Percentiles rank a stretch among this genome's conserved stretches.
Evolutionary conservation across 2,113 vertebrate species (phyloP).

Genomic region (Scophthalmus maximus): DNA sequence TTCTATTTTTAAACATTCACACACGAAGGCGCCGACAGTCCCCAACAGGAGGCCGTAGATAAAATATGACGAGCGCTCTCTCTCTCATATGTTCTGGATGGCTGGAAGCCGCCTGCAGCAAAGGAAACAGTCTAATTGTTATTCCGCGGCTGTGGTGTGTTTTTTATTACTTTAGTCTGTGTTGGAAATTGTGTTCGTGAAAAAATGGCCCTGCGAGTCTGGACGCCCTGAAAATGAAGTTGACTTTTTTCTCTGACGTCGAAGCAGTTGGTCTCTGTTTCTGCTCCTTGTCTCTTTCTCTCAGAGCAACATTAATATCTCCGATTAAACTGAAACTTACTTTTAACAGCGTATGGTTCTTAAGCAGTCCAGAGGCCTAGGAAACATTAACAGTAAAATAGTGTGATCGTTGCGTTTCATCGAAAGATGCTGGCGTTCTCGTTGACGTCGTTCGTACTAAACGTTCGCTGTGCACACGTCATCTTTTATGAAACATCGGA

Average conservation of each 20-base stretch:
- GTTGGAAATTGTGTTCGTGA: constrained; percentile 9
- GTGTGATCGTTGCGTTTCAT: too few species aligned
- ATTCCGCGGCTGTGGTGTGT: constrained; percentile 1
- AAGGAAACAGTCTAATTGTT: neutral
- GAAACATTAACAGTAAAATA: too few species aligned
- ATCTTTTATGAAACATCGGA: too few species aligned
- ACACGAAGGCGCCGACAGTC: neutral
- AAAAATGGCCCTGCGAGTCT: neutral
- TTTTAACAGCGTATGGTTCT: neutral
- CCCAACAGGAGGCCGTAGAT: constrained; percentile 13
- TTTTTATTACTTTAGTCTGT: constrained; percentile 14
- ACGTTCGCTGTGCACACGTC: too few species aligned
- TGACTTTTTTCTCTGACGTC: neutral
- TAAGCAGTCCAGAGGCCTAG: neutral
- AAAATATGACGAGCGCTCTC: neutral
- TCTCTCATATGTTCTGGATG: constrained; percentile 27
- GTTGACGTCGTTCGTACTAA: too few species aligned
- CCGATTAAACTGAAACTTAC: neutral
- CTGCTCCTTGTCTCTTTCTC: too few species aligned
- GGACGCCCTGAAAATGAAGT: neutral
- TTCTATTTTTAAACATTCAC: constrained; percentile 17
- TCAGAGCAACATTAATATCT: neutral
- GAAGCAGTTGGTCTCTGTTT: neutral
- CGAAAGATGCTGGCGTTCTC: too few species aligned
- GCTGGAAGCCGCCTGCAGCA: constrained; percentile 18